A percentile compares a stretch with the other conserved stretches of the same genome.
Conservation (phyloP, 2,797 vertebrate genomes). For the Paguma larvata region DNA sequence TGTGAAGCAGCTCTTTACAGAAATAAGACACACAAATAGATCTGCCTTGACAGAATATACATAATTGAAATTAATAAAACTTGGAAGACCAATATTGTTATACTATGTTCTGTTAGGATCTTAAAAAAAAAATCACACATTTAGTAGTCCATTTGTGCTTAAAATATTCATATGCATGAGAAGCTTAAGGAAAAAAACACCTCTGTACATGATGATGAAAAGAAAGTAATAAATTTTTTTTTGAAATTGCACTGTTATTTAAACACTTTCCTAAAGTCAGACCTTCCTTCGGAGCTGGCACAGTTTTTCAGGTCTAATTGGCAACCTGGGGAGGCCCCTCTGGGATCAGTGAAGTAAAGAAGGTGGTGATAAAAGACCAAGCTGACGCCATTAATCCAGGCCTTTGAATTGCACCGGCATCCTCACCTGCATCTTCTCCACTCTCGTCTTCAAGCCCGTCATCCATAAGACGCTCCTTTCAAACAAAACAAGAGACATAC, state of each 20-base stretch:
- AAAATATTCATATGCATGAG: slow-evolving; percentile 87
- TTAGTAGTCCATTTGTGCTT: slow-evolving; percentile 90
- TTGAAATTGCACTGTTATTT: slow-evolving; percentile 90
- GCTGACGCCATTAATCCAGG: slow-evolving; percentile 95
- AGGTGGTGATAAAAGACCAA: slow-evolving; percentile 97
- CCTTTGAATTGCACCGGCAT: slow-evolving; percentile 88
- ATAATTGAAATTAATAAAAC: slow-evolving; percentile 84
- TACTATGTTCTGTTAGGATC: slow-evolving; percentile 86
- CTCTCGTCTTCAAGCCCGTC: slow-evolving; percentile 94
- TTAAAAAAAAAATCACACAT: slow-evolving; percentile 81
- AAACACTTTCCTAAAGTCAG: slow-evolving; percentile 84
- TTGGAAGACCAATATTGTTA: slow-evolving; percentile 89
- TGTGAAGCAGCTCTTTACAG: slow-evolving; percentile 89
- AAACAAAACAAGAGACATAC: slow-evolving; percentile 79
- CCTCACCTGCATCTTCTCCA: slow-evolving; percentile 92
- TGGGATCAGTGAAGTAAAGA: slow-evolving; percentile 98
- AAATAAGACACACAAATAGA: slow-evolving; percentile 79
- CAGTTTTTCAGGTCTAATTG: slow-evolving; percentile 90
- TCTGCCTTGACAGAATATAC: slow-evolving; percentile 78
- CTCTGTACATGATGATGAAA: slow-evolving; percentile 89
- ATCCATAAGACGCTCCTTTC: slow-evolving; percentile 94
- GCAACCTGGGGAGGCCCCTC: slow-evolving; percentile 96
- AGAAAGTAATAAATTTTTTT: slow-evolving; percentile 85
- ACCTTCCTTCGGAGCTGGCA: slow-evolving; percentile 83
- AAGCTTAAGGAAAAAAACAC: slow-evolving; percentile 86